These are phyloP conservation scores for Polyodon spathula DNA, from an alignment of 2,113 vertebrate species.

Conservation along the genomic window DNA sequence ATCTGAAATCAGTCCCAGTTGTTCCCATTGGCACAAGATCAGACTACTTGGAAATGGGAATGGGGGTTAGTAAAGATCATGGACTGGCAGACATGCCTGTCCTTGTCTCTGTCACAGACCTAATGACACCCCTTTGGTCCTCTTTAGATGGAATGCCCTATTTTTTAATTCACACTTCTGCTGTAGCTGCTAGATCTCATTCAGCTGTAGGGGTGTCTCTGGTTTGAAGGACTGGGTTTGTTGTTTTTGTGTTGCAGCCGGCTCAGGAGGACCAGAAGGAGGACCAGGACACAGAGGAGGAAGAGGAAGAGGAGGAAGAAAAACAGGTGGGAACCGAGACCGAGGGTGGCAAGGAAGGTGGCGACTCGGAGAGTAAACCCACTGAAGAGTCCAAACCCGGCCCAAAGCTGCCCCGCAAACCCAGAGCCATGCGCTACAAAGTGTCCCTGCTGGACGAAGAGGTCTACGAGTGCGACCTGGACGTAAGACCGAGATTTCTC, in stretches of 20 bases:
- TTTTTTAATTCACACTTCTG: too few species aligned
- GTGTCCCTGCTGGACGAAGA: conserved; percentile 84
- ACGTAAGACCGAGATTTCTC: too few species aligned
- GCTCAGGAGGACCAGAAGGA: conserved; percentile 67
- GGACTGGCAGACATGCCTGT: too few species aligned
- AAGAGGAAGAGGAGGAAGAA: conserved; percentile 41
- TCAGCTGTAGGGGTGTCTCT: not conserved
- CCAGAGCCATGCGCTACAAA: conserved; percentile 80
- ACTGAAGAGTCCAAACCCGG: conserved; percentile 60
- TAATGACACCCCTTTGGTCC: too few species aligned
- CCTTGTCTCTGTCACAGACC: too few species aligned
- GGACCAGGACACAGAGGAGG: conserved; percentile 36
- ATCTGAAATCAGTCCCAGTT: too few species aligned
- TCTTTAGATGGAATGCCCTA: too few species aligned
- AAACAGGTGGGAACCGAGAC: conserved; percentile 43
- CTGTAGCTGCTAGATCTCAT: not conserved
- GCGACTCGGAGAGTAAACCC: conserved; percentile 42
- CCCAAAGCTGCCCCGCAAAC: conserved; percentile 57
- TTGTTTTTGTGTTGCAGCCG: conserved; percentile 42
- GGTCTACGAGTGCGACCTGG: conserved; percentile 76
- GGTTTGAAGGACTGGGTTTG: not conserved
- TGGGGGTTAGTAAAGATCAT: too few species aligned
- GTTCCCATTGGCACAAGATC: too few species aligned
- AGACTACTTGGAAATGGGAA: too few species aligned
- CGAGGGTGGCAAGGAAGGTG: conserved; percentile 39